Base-by-base conservation (phyloP, 2,797 vertebrate genomes). In the Eulemur albifrons region DNA sequence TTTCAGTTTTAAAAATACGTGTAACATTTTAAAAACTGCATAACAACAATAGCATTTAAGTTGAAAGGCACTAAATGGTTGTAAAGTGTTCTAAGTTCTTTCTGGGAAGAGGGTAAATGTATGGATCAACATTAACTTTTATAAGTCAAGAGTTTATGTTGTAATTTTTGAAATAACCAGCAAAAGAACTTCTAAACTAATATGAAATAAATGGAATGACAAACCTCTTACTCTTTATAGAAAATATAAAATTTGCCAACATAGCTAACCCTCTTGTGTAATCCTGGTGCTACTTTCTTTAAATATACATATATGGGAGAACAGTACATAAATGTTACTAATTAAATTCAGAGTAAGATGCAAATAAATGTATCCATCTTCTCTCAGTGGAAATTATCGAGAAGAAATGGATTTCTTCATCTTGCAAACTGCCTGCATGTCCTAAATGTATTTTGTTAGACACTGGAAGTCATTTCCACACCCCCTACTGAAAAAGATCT, bases 321-420 rank as follows among this genome's bases (percentile, higher is more conserved):
- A 77, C 7, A 30, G 20, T 84, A 76, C 45, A 75, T 84, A 73
- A 88, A 12, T 88, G 84, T 95, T 69, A 27, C 25, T 96, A 65
- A 84, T 76, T 80, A 84, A 52, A 45, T 63, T 93, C 59, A 70
- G 38, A 92, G 20, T 48, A 92, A 73, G 67, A 45, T 43, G 25
- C 54, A 77, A 45, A 85, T 88, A 48, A 81, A 50, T 32, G 3
- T 77, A 52, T 88, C 38, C 38, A 43, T 61, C 59, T 75, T 94
- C 85, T 94, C 40, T 88, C 35, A 27, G 23, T 57, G 57, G n/a
- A 92, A 72, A 86, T 94, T 93, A 88, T 65, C 73, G 21, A 57
- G 35, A 88, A 76, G 65, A 82, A 86, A 75, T 45, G 32, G 32
- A 76, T 59, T 89, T 15, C 18, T 92, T 72, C 45, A 72, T 79